Evolutionary conservation across 2,113 vertebrate genomes (phyloP).

Genomic region (Paraplagusia blochii): DNA sequence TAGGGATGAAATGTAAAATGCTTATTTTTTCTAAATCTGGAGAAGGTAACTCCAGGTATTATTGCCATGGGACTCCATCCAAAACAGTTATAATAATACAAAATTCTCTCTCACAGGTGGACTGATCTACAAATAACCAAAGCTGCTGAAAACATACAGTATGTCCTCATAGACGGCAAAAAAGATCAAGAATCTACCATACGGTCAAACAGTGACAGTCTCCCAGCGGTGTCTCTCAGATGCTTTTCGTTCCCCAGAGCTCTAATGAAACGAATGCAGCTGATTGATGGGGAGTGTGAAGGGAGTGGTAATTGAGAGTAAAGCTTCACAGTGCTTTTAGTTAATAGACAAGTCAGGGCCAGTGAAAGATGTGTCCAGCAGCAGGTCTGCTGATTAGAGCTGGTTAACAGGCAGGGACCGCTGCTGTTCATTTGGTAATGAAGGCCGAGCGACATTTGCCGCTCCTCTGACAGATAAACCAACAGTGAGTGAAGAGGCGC

Average conservation of each 20-base stretch:
- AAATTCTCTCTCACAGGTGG: too few species aligned
- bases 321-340: conserved; percentile 77
- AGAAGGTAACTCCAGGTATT: too few species aligned
- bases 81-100: too few species aligned
- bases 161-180: conserved; percentile 18
- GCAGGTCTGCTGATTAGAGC: conserved; percentile 68
- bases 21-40: too few species aligned
- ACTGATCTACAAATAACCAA: too few species aligned
- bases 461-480: conserved; percentile 40
- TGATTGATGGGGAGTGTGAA: conserved; percentile 72
- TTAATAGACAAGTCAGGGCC: conserved; percentile 77
- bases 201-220: conserved; percentile 25
- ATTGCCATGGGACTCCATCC: too few species aligned
- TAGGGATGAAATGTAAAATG: too few species aligned
- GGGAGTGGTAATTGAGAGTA: conserved; percentile 80
- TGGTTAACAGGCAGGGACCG: conserved; percentile 62
- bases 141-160: conserved; percentile 3
- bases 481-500: conserved; percentile 44
- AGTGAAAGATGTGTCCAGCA: conserved; percentile 75
- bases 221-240: conserved; percentile 37
- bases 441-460: conserved; percentile 31
- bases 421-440: conserved; percentile 69
- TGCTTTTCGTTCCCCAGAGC: conserved; percentile 38
- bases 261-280: conserved; percentile 63
- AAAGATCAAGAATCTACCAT: conserved; percentile 16